Evolutionary conservation across 2,113 vertebrate genomes (phyloP).

Genomic region (Pterocles orientalis): DNA sequence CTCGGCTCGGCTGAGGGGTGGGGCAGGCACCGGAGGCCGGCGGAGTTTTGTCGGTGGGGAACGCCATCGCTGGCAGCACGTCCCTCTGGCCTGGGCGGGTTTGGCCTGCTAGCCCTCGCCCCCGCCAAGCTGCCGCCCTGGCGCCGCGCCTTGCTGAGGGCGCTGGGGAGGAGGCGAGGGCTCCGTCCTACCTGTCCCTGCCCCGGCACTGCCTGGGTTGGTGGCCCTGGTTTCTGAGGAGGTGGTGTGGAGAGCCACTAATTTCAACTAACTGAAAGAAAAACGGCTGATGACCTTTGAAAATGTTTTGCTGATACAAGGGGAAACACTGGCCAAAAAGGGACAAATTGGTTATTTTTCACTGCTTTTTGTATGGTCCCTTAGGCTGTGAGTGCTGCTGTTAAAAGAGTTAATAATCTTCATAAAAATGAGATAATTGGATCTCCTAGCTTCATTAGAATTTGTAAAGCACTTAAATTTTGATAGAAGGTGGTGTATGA

Average conservation of each 20-base stretch:
- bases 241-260: accelerated
- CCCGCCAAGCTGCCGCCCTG: too few relatives aligned
- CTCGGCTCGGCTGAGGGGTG: too few relatives aligned
- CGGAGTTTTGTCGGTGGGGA: neutral
- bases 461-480: neutral
- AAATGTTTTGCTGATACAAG: neutral
- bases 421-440: neutral
- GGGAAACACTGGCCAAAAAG: neutral
- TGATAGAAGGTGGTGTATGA: neutral
- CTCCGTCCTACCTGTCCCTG: too few relatives aligned
- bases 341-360: neutral
- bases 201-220: accelerated
- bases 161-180: accelerated
- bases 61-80: accelerated
- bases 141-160: too few relatives aligned
- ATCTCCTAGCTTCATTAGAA: neutral
- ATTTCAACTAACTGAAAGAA: too few relatives aligned
- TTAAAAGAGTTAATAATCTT: neutral
- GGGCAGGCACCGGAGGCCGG: neutral
- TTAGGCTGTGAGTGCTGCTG: neutral
- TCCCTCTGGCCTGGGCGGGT: too few relatives aligned
- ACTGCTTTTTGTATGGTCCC: neutral
- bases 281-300: neutral
- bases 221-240: neutral
- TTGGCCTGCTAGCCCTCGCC: neutral